These are phyloP conservation scores for Anguilla pacifica DNA, from an alignment of 2,797 vertebrate species.

Conservation along the genomic window DNA sequence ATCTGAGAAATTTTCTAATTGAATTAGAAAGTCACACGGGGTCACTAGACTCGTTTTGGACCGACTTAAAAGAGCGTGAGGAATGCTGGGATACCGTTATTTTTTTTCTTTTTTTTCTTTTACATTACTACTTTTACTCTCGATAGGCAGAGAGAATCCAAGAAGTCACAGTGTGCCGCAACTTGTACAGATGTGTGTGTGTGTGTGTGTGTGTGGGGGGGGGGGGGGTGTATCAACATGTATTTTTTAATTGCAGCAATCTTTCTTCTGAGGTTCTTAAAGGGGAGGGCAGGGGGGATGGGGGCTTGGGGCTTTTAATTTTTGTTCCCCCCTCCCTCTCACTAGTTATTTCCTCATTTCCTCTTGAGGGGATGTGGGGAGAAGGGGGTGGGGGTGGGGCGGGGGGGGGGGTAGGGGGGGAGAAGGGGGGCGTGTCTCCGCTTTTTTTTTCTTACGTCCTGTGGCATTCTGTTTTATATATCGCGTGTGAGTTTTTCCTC, in stretches of 20 bases:
- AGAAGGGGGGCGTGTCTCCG: neutral
- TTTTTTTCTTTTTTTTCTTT: neutral
- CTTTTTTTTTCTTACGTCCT: neutral
- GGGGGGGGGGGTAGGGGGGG: no score
- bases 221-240: no score
- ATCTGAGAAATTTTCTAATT: neutral
- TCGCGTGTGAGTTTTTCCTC: neutral
- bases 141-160: neutral
- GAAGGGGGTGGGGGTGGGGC: neutral
- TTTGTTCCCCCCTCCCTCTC: neutral
- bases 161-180: neutral
- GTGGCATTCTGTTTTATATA: neutral
- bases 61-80: neutral
- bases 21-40: neutral
- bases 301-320: neutral
- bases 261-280: neutral
- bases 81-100: neutral
- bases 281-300: neutral
- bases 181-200: neutral
- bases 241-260: neutral
- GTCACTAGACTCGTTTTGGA: neutral
- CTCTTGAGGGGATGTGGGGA: neutral
- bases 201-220: no score
- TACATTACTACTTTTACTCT: neutral
- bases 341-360: constrained; percentile 2